Evolutionary conservation across 1,140 invertebrate species (phyloP).

Genomic region (Drosophila pachea): DNA sequence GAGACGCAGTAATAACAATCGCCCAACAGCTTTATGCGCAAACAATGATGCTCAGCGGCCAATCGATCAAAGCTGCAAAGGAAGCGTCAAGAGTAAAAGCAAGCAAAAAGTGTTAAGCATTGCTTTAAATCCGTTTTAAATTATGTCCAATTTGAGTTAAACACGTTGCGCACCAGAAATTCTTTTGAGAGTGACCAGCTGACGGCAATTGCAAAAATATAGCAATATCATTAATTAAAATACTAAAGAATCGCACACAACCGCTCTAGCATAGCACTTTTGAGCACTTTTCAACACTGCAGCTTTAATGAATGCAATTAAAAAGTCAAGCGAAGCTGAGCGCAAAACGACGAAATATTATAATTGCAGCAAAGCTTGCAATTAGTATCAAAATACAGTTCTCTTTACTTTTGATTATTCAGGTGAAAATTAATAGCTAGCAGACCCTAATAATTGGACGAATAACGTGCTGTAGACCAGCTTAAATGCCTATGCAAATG

Average conservation of each 20-base stretch:
- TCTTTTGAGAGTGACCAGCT: background rate
- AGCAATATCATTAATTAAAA: background rate
- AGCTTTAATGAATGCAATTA: conserved; percentile 1
- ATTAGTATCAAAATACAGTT: background rate
- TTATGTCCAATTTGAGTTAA: background rate
- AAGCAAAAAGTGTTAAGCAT: background rate
- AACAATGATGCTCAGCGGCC: conserved; percentile 93
- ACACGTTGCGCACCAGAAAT: background rate
- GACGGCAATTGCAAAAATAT: background rate
- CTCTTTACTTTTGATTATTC: background rate
- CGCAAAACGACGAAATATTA: background rate
- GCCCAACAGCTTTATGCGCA: conserved; percentile 94
- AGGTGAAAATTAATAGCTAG: background rate
- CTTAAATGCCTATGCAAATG: background rate
- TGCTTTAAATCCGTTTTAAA: background rate
- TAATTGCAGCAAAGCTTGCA: background rate
- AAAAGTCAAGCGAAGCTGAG: background rate
- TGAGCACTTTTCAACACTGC: background rate
- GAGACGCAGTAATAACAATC: conserved; percentile 98
- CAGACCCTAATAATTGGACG: background rate
- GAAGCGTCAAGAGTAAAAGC: conserved; percentile 19
- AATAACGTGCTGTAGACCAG: background rate
- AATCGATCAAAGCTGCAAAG: conserved; percentile 91
- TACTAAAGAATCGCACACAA: background rate
- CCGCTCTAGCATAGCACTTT: background rate